Base-by-base conservation (phyloP, 2,888 invertebrate species). In the Cheilosia impressa region DNA sequence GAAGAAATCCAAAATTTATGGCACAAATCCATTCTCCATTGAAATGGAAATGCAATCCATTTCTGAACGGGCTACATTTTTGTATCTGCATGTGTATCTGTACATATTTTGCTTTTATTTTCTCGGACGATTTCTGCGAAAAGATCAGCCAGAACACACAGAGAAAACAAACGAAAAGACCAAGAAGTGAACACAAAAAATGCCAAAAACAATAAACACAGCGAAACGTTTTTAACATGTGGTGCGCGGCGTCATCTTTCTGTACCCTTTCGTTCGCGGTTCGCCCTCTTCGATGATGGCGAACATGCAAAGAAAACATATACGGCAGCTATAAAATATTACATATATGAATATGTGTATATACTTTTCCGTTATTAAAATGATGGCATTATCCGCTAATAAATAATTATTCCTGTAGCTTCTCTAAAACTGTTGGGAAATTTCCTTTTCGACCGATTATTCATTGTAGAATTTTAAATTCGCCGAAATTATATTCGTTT, bases 1-100 rank as follows among this genome's bases (percentile, higher is more conserved):
- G 27, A 43, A 66, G 58, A 45, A 76, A 66, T 77, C 7, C 45
- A n/a, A 58, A 81, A 72, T 83, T 55, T 68, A 78, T 72, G 66
- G 72, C 66, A 47, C 52, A 60, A 24, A 66, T 65, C 65, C 77
- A 72, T 6, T 58, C 65, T 43, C 2, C 22, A 27, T 57, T 75
- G 19, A 22, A 45, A 65, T 57, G 63, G 63, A 47, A 65, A 75
- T 24, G 50, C 47, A 58, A 31, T 66, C 68, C 76, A 76, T 68
- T 31, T 31, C 52, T 60, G 60, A 19, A 2, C 50, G 13, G 41
- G n/a, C 50, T 41, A 17, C 3, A 15, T n/a, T 34, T 27, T 9
- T 31, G 17, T 31, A 34, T 31, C 9, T 31, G 19, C 6, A 24
- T 15, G 4, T 31, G 27, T 24, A 22, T 62, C 43, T 31, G 13